phyloP scores from a whole-genome alignment of 2,888 invertebrate genomes.

The Folsomia manolachei region DNA sequence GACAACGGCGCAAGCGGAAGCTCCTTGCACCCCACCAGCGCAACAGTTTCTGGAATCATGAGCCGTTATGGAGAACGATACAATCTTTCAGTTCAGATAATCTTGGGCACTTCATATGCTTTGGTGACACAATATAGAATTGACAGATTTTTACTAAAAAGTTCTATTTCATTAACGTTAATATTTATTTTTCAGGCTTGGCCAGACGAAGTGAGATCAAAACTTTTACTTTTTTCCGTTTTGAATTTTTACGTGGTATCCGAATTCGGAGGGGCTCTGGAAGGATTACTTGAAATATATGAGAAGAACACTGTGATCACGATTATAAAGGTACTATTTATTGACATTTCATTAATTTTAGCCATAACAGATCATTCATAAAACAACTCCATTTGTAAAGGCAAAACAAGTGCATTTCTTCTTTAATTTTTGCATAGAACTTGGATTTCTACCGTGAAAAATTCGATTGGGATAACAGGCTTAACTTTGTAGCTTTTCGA shows the following conservation, averaged over 20 bases:
- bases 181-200: not conserved
- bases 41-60: not conserved
- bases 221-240: not conserved
- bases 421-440: not conserved
- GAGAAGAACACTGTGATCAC: conserved; percentile 1
- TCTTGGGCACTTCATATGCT: not conserved
- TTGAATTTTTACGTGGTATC: not conserved
- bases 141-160: no score
- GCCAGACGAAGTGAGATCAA: not conserved
- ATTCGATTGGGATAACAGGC: not conserved
- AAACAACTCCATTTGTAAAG: not conserved
- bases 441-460: not conserved
- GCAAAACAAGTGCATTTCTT: not conserved
- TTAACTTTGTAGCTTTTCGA: not conserved
- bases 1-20: not conserved
- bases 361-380: not conserved
- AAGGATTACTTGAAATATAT: not conserved
- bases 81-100: not conserved
- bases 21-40: not conserved
- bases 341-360: no score
- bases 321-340: conserved; percentile 1
- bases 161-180: no score
- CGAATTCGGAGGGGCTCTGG: not conserved
- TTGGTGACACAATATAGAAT: no score
- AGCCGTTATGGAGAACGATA: not conserved